Evolutionary conservation across 2,888 invertebrate genomes (phyloP), one percentile per base, ranked within the genome.

Genomic region (Nephrotoma appendiculata): DNA sequence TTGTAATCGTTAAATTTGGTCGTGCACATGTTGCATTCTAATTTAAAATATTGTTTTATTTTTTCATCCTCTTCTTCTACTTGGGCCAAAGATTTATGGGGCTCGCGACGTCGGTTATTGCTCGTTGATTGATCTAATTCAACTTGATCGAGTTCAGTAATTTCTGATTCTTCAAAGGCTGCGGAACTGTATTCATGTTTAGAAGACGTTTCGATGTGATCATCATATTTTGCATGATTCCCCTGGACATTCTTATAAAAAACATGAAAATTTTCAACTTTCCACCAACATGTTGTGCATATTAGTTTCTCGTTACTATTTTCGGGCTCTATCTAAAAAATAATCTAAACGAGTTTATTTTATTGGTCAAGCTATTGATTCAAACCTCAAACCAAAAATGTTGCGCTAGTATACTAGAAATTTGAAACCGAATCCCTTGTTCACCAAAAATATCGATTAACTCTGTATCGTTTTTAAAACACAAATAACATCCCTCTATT

Each of bases 371-470:
- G 31, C 43, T n/a, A 48, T 15, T 12, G 5, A 7, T 12, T 83
- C n/a, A 5, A 88, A 91, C 91, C 89, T 91, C 90, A 87, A 91
- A 91, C 91, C 91, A 91, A 88, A 91, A 91, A 87, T 91, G 90
- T 88, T 91, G 90, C 45, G 89, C 88, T 42, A 91, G 87, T 45
- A 91, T 89, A 2, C 87, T 87, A 1, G 90, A 89, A n/a, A 90
- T 89, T 87, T 90, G 90, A 5, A 90, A 87, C 12, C 90, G 89
- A 2, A 88, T 83, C 2, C 90, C 90, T 41, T 89, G 88, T 83
- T 88, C 89, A 85, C 90, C 90, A 86, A 91, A 91, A 87, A 91
- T 90, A 43, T 90, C 86, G 5, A 86, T 31, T 41, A 45, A 48
- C 4, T 86, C 45, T 31, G 12, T 48, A 41, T 44, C 5, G 5